Evolutionary conservation across 2,888 invertebrate species (phyloP), one percentile per base, ranked within the genome.

Genomic region (Phengaris alcon): DNA sequence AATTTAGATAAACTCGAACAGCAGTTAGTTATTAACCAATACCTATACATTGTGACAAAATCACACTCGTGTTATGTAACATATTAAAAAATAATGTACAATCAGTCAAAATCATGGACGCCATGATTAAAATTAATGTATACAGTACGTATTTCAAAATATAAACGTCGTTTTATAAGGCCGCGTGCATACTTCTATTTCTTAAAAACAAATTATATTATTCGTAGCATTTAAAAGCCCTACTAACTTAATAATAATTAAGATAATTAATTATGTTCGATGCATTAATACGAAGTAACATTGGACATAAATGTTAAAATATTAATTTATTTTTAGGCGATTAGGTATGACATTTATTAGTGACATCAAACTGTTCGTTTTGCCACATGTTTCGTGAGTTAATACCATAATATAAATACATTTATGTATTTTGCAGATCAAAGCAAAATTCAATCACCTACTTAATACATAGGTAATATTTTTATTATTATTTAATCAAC

Each of bases 91-190:
- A 75, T 70, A 48, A 75, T 77, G 77, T 78, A 77, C 77, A 77
- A 78, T 77, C 76, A 78, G 75, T 74, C 77, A 75, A 76, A 78
- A 76, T 75, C 77, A 77, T 76, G 75, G 74, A 68, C 76, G 68
- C 68, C 76, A 68, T 74, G 75, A 75, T 64, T 64, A 64, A 64
- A 64, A 76, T 70, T 77, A 74, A 51, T 15, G 75, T 74, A 72
- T 76, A 78, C 48, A 35, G 48, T 48, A 48, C 74, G 69, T 77
- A 76, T 76, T 75, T 76, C 75, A 70, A 75, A 64, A 75, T 76
- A 70, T 68, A 75, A 73, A 74, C 68, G 74, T 48, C 70, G 57
- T 68, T 72, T 51, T 74, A 69, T 77, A 74, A 59, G 35, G 77
- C 9, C 59, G 59, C 35, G 68, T 74, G 51, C 77, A 75, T 57